Base-by-base conservation (phyloP, 2,888 invertebrate genomes). In the Drosophila meridiana region DNA sequence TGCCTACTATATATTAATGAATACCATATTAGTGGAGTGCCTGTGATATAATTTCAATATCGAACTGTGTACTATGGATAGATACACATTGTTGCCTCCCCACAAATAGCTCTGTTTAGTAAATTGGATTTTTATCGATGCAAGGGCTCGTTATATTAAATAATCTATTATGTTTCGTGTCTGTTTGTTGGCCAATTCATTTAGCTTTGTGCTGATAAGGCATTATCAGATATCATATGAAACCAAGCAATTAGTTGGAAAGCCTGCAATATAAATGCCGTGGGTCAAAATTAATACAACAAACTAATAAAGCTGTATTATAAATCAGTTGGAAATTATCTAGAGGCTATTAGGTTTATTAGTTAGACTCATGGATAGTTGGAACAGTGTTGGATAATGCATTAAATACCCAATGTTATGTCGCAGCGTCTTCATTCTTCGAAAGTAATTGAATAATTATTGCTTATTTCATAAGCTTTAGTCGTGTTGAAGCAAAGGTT, bases 91-190 rank as follows among this genome's bases (percentile, higher is more conserved):
- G 53, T 28, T n/a, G 14, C 40, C 3, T 9, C 14, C 26, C 45
- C 2, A 13, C 13, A 38, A 53, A 30, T 14, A 11, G n/a, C 20
- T n/a, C 4, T 26, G n/a, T 57, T 59, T 58, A 74, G 40, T 66
- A 59, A 67, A 76, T 74, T 73, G 43, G 13, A 28, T 40, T 45
- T 32, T 68, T 75, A 79, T 76, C 75, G 30, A n/a, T n/a, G 3
- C 14, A 48, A 38, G 45, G 13, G 8, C 2, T 45, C 6, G 58
- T 42, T 55, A 32, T 62, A 69, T 57, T 69, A 43, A 80, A 65
- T 65, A 80, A 69, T 76, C 47, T 43, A 76, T 69, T 57, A 57
- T 52, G 43, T 80, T 68, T 32, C 9, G 14, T 42, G 7, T 42
- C 6, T 48, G 43, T 72, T 36, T 42, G 34, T n/a, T 55, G 50